Base-by-base conservation (phyloP, 2,113 vertebrate species). In the Ochotona princeps region DNA sequence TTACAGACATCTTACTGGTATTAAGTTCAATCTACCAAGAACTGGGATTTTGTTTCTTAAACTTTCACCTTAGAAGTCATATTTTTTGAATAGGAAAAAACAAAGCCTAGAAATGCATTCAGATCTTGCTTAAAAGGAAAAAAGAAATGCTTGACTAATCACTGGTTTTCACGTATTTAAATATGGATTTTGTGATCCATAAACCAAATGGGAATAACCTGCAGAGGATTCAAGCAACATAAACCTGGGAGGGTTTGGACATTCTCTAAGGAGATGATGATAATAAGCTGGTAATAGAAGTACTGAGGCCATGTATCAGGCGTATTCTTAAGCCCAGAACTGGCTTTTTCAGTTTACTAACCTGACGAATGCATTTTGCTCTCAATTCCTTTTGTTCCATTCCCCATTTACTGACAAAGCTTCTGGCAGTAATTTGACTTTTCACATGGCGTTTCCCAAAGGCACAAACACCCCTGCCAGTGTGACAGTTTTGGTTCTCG, bases 31-130 rank as follows among this genome's bases (percentile, higher is more conserved):
- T 51, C 74, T 15, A 82, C 7, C 57, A 86, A 66, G 18, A 79
- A 49, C 6, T 17, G 12, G 61, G 21, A 81, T 17, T 93, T 94
- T 69, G 32, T 83, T 87, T 86, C 60, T 51, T 49, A 91, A 92
- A 88, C 47, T 76, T 95, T 91, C 35, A 69, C 5, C 32, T 80
- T 72, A 70, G 81, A 80, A 90, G 67, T 13, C 21, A 57, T 57
- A 28, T 82, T 91, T 80, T 83, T 51, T 32, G 92, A 86, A 30
- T 38, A 61, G 30, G 54, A 72, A 83, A 44, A 85, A 83, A 54
- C 17, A 94, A 87, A 93, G 26, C 11, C 51, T 84, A 54, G 28
- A 72, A 44, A 30, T 67, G 1, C 30, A 70, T 66, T 88, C 5
- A 51, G 76, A 76, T 74, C 49, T 87, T 61, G 25, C n/a, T 26